These are phyloP conservation scores for Polydrusus tereticollis DNA, from an alignment of 2,888 invertebrate species.

Conservation along the genomic window DNA sequence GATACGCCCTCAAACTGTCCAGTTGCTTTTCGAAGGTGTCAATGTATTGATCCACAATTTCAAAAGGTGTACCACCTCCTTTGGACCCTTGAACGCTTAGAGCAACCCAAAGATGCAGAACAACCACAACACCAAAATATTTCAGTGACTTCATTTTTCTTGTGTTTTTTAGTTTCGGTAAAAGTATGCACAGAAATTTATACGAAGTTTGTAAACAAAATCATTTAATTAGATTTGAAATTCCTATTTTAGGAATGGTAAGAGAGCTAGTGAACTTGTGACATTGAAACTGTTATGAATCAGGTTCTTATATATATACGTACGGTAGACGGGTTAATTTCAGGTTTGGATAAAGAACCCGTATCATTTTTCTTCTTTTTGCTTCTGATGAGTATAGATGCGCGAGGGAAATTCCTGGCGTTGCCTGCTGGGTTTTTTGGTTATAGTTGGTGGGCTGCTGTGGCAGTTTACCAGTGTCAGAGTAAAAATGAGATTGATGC, in stretches of 20 bases:
- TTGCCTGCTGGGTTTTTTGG: not conserved
- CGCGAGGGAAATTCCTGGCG: not conserved
- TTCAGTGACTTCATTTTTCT: not conserved
- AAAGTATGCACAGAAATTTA: no score
- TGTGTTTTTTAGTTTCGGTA: not conserved
- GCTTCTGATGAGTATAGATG: not conserved
- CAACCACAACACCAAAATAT: not conserved
- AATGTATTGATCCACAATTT: conserved; percentile 60
- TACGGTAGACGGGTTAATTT: not conserved
- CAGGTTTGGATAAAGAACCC: not conserved
- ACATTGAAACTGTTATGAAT: not conserved
- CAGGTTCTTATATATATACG: not conserved
- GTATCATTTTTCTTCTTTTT: conserved; percentile 1
- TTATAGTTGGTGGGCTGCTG: not conserved
- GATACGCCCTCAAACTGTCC: conserved; percentile 52
- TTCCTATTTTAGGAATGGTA: not conserved
- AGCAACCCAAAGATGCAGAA: not conserved
- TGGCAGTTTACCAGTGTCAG: no score
- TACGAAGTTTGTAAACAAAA: no score
- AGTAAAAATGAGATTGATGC: no score
- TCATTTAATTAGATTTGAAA: not conserved
- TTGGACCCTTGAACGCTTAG: conserved; percentile 39
- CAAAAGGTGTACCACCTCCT: conserved; percentile 55
- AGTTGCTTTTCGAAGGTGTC: conserved; percentile 59
- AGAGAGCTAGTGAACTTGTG: not conserved